Evolutionary conservation across 2,797 vertebrate species (phyloP).

Genomic region (Erethizon dorsatum): DNA sequence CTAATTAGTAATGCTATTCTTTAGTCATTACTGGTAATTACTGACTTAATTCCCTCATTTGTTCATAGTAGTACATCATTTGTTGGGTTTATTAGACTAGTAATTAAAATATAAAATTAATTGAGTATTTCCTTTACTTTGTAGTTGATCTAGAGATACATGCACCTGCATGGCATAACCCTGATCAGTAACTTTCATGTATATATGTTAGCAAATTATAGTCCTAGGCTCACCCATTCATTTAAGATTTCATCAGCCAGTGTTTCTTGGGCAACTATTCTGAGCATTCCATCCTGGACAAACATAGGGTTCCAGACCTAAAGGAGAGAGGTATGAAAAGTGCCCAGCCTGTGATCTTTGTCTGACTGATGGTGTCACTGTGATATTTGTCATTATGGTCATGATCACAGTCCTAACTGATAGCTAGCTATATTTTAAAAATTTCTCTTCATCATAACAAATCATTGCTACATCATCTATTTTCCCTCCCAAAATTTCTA

Average conservation of each 20-base stretch:
- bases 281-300: neutral
- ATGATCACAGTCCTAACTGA: neutral
- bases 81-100: constrained; percentile 70
- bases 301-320: neutral
- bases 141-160: constrained; percentile 69
- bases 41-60: constrained; percentile 72
- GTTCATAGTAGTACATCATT: constrained; percentile 74
- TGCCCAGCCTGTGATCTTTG: neutral
- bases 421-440: constrained; percentile 28
- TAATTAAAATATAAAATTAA: constrained; percentile 81
- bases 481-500: neutral
- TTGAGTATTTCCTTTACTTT: constrained; percentile 81
- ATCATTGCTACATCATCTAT: neutral
- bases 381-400: neutral
- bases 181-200: constrained; percentile 53
- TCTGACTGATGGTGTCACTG: neutral
- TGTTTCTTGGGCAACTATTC: neutral
- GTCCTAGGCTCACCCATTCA: constrained; percentile 8
- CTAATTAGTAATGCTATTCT: constrained; percentile 77
- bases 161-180: neutral
- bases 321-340: neutral
- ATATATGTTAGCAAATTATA: constrained; percentile 30
- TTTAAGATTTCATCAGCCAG: constrained; percentile 12
- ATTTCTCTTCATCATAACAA: constrained; percentile 31
- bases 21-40: constrained; percentile 77